These are phyloP conservation scores for Bombus polaris DNA, from an alignment of 1,140 invertebrate genomes.

Conservation along the genomic window DNA sequence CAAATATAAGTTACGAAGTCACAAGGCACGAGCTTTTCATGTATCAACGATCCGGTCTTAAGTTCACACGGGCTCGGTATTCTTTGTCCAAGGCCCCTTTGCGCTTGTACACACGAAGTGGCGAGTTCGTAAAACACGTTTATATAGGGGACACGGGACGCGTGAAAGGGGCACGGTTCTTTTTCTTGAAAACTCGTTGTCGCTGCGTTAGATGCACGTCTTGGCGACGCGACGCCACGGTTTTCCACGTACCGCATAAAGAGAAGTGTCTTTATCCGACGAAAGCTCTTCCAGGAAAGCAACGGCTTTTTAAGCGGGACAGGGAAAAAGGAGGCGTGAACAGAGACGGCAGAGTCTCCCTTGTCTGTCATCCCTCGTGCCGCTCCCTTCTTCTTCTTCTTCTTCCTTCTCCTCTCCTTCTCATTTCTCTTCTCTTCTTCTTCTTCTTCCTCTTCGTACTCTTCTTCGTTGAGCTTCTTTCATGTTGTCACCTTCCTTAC, in stretches of 20 bases:
- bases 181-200: slow-evolving; percentile 43
- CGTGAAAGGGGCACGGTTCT: slow-evolving; percentile 21
- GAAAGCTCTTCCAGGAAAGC: slow-evolving; percentile 61
- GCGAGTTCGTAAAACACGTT: slow-evolving; percentile 43
- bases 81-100: background rate
- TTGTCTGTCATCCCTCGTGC: slow-evolving; percentile 35
- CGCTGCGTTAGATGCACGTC: slow-evolving; percentile 36
- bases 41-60: background rate
- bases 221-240: slow-evolving; percentile 13
- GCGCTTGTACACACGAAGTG: slow-evolving; percentile 16
- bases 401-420: background rate
- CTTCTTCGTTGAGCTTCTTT: background rate
- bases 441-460: background rate
- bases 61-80: background rate
- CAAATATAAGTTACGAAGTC: background rate
- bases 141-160: slow-evolving; percentile 6
- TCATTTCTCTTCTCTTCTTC: background rate
- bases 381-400: background rate
- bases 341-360: slow-evolving; percentile 54
- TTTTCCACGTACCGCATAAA: slow-evolving; percentile 65
- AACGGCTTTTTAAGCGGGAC: slow-evolving; percentile 17
- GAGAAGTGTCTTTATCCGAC: slow-evolving; percentile 59
- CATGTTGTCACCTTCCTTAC: background rate
- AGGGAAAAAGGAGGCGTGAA: slow-evolving; percentile 42
- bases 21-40: background rate